Evolutionary conservation across 2,113 vertebrate genomes (phyloP).

Genomic region (Anguilla rostrata): DNA sequence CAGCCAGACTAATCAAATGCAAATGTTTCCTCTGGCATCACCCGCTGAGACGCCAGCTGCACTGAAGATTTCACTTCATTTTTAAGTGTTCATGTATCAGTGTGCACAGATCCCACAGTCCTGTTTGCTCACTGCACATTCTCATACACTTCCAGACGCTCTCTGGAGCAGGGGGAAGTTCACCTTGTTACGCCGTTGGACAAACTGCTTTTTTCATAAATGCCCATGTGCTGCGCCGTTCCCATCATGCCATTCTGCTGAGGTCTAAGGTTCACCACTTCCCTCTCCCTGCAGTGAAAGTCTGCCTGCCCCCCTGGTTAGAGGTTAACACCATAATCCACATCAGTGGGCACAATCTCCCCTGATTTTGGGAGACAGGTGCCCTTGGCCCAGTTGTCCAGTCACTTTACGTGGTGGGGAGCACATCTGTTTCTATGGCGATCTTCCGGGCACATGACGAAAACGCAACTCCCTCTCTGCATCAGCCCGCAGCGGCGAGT

Average conservation of each 20-base stretch:
- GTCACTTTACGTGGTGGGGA: neutral
- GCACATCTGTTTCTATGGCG: neutral
- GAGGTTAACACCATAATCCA: neutral
- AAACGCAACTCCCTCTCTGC: neutral
- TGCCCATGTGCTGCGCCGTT: neutral
- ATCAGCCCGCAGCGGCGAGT: neutral
- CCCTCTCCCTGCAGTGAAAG: neutral
- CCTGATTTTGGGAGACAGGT: neutral
- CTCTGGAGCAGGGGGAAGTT: neutral
- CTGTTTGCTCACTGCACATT: neutral
- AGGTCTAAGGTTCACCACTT: neutral
- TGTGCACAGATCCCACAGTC: slow-evolving; percentile 36
- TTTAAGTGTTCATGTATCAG: slow-evolving; percentile 52
- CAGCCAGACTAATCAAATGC: neutral
- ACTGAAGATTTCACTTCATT: slow-evolving; percentile 53
- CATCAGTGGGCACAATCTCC: too few relatives aligned
- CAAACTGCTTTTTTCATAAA: neutral
- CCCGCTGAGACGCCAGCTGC: slow-evolving; percentile 47
- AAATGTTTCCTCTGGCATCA: neutral
- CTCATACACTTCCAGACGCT: neutral
- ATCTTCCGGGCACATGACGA: neutral
- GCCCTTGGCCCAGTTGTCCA: neutral
- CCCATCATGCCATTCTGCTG: neutral
- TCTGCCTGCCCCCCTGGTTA: neutral
- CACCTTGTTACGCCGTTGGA: neutral